phyloP scores from a whole-genome alignment of 2,113 vertebrate species.

The Sceloporus undulatus region DNA sequence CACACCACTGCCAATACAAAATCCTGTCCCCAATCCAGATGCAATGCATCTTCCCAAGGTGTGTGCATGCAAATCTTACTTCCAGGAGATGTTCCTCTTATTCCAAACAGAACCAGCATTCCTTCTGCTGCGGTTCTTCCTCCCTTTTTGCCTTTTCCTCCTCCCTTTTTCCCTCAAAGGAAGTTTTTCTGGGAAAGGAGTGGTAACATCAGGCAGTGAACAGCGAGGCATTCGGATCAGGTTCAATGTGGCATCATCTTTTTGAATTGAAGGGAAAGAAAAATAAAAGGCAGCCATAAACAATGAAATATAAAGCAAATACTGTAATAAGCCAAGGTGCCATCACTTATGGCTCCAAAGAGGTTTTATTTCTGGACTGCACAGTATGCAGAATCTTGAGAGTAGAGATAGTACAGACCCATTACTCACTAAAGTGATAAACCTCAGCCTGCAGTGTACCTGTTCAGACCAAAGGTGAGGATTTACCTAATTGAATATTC shows the following conservation, averaged over 20 bases:
- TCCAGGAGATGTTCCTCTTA: slow-evolving; percentile 81
- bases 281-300: not conserved
- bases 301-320: not conserved
- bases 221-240: slow-evolving; percentile 80
- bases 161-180: slow-evolving; percentile 16
- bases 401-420: not conserved
- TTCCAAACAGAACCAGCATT: slow-evolving; percentile 68
- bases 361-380: not conserved
- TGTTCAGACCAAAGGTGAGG: no score
- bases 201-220: slow-evolving; percentile 77
- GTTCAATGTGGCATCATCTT: slow-evolving; percentile 75
- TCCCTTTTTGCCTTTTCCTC: slow-evolving; percentile 13
- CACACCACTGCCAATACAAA: not conserved
- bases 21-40: not conserved
- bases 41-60: not conserved
- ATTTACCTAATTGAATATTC: no score
- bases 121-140: slow-evolving; percentile 40
- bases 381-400: not conserved
- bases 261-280: not conserved
- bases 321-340: not conserved
- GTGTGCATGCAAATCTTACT: slow-evolving; percentile 54
- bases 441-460: no score
- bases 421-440: no score
- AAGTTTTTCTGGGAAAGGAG: slow-evolving; percentile 32
- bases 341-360: not conserved